These are phyloP conservation scores for Noctua fimbriata DNA, from an alignment of 2,888 invertebrate genomes.

Conservation along the genomic window DNA sequence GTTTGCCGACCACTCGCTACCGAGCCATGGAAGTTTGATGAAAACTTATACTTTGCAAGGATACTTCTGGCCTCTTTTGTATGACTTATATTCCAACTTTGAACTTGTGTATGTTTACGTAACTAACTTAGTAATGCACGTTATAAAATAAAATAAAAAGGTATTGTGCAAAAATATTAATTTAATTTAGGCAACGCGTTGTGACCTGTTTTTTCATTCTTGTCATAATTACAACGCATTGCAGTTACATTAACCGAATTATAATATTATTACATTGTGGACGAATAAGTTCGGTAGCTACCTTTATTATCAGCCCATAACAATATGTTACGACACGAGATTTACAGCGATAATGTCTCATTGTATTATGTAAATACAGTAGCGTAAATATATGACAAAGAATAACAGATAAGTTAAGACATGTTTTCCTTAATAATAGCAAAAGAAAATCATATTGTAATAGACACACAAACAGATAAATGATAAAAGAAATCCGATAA, in stretches of 20 bases:
- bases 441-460: slow-evolving; percentile 34
- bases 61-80: slow-evolving; percentile 75
- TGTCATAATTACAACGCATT: slow-evolving; percentile 4
- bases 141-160: slow-evolving; percentile 56
- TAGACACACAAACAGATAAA: slow-evolving; percentile 38
- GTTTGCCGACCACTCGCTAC: slow-evolving; percentile 83
- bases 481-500: slow-evolving; percentile 56
- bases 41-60: slow-evolving; percentile 79
- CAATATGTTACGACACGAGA: slow-evolving; percentile 17
- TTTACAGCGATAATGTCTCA: background rate
- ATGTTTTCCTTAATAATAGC: slow-evolving; percentile 1
- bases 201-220: background rate
- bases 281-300: background rate
- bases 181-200: background rate
- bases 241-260: background rate
- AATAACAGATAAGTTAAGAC: background rate
- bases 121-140: slow-evolving; percentile 63
- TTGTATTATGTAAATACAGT: background rate
- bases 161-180: background rate
- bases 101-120: slow-evolving; percentile 68
- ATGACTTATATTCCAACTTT: slow-evolving; percentile 76
- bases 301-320: slow-evolving; percentile 7
- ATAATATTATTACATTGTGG: background rate
- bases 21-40: slow-evolving; percentile 80
- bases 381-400: background rate